These are phyloP conservation scores for Cyprinodon diabolis DNA, from an alignment of 2,797 vertebrate species.

Conservation along the genomic window DNA sequence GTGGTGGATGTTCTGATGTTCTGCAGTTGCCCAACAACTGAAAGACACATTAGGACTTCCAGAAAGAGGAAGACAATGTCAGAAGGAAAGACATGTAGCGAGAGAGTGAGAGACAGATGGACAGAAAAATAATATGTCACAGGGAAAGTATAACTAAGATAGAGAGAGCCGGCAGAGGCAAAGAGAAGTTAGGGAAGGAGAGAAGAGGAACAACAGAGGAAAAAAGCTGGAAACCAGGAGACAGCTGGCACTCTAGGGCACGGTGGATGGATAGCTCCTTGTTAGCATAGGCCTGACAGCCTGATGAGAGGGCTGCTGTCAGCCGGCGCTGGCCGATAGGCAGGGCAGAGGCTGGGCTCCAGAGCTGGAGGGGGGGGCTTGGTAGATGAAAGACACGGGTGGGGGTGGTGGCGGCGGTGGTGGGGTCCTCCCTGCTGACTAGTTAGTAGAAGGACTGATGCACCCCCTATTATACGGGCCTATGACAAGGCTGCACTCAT, in stretches of 20 bases:
- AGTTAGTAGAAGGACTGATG: slow-evolving; percentile 90
- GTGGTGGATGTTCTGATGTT: slow-evolving; percentile 48
- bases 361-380: slow-evolving; percentile 70
- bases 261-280: slow-evolving; percentile 86
- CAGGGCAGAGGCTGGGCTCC: slow-evolving; percentile 68
- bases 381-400: slow-evolving; percentile 69
- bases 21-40: slow-evolving; percentile 60
- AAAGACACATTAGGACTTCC: slow-evolving; percentile 60
- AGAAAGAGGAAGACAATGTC: slow-evolving; percentile 46
- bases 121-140: slow-evolving; percentile 66
- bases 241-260: slow-evolving; percentile 84
- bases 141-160: slow-evolving; percentile 57
- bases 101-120: slow-evolving; percentile 59
- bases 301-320: slow-evolving; percentile 95
- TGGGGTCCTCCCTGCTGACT: slow-evolving; percentile 91
- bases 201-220: slow-evolving; percentile 62
- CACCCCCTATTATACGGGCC: slow-evolving; percentile 91
- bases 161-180: slow-evolving; percentile 40
- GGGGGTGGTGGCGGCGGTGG: slow-evolving; percentile 41
- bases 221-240: slow-evolving; percentile 71
- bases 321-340: slow-evolving; percentile 72
- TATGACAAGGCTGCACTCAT: slow-evolving; percentile 95
- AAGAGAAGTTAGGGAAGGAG: slow-evolving; percentile 49
- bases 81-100: slow-evolving; percentile 41
- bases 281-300: slow-evolving; percentile 97